A percentile compares a stretch with the other conserved stretches of the same genome.
These are phyloP conservation scores for Spisula solida DNA, from an alignment of 2,888 invertebrate genomes.

Conservation along the genomic window DNA sequence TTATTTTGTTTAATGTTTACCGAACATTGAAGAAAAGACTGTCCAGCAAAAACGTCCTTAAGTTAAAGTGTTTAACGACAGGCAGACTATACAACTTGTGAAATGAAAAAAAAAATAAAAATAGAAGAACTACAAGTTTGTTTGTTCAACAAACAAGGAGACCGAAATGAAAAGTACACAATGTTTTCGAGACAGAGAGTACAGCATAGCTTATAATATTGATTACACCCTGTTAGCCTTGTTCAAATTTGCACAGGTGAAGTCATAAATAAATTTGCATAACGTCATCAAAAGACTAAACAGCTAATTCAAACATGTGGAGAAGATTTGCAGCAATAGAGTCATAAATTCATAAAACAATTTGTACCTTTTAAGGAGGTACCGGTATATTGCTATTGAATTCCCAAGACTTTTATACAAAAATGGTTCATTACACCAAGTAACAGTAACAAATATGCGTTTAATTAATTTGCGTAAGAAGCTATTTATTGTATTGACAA, in stretches of 20 bases:
- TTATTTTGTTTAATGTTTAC: neutral
- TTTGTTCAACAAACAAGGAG: constrained; percentile 38
- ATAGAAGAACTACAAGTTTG: neutral
- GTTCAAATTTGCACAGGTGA: constrained; percentile 68
- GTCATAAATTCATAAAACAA: constrained; percentile 1
- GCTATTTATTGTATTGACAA: neutral
- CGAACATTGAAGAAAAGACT: neutral
- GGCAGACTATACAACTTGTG: constrained; percentile 11
- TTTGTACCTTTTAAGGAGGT: neutral
- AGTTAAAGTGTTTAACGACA: constrained; percentile 6
- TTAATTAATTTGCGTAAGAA: neutral
- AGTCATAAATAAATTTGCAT: constrained; percentile 57
- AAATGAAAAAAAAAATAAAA: neutral
- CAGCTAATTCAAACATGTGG: neutral
- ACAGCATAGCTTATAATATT: constrained; percentile 43
- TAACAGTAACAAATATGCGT: neutral
- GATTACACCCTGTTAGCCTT: constrained; percentile 51
- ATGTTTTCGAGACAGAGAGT: neutral
- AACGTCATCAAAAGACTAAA: constrained; percentile 23
- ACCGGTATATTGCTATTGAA: neutral
- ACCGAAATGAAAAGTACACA: constrained; percentile 13
- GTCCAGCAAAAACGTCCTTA: constrained; percentile 8
- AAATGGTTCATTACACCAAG: no score
- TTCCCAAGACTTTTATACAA: no score
- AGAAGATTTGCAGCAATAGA: neutral